A percentile compares a stretch with the other conserved stretches of the same genome.
These are phyloP conservation scores for Lycophotia porphyrea DNA, from an alignment of 2,888 invertebrate species.

Conservation along the genomic window DNA sequence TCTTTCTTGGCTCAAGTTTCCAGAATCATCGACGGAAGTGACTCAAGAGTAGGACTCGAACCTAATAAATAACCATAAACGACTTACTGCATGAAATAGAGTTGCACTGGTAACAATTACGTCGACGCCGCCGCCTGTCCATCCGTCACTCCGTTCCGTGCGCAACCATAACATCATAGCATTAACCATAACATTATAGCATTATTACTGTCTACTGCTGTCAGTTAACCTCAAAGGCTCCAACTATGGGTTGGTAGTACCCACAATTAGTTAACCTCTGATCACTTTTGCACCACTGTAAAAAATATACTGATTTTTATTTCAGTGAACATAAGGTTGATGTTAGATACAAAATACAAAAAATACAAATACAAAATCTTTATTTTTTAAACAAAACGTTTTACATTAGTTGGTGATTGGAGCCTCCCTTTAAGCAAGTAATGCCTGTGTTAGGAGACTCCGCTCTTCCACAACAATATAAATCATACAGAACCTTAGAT, in stretches of 20 bases:
- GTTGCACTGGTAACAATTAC: background rate
- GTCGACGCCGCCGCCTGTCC: slow-evolving; percentile 9
- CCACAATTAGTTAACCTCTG: background rate
- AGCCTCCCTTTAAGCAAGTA: too few species aligned
- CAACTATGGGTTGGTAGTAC: background rate
- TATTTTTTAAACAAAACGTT: too few species aligned
- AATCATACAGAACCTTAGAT: too few species aligned
- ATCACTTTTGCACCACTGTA: background rate
- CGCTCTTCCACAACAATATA: too few species aligned
- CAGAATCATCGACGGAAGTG: background rate
- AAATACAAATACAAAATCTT: too few species aligned
- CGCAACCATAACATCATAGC: slow-evolving; percentile 3
- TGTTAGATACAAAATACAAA: too few species aligned
- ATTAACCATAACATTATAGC: too few species aligned
- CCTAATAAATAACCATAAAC: background rate
- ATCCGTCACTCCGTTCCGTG: slow-evolving; percentile 20
- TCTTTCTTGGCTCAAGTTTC: too few species aligned
- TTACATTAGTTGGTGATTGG: too few species aligned
- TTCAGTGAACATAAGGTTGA: background rate
- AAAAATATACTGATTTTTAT: background rate
- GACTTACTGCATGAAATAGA: slow-evolving; percentile 4
- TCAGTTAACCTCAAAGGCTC: slow-evolving; percentile 11
- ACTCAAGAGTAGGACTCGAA: background rate
- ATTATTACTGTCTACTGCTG: slow-evolving; percentile 42
- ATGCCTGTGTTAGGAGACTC: too few species aligned